These are phyloP conservation scores for Squalus acanthias DNA, from an alignment of 2,797 vertebrate species.

Conservation along the genomic window DNA sequence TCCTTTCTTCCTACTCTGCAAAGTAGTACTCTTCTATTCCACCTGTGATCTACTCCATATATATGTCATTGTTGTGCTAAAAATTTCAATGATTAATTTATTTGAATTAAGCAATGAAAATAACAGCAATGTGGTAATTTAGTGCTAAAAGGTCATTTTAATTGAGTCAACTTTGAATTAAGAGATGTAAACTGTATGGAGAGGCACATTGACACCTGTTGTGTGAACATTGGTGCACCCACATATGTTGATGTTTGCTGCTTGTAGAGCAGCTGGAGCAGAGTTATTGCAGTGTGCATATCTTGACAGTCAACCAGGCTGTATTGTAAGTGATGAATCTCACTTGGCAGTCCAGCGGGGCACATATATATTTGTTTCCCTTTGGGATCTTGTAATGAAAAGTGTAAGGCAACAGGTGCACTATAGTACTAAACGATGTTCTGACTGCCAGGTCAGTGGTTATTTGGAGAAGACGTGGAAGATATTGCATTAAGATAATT, in stretches of 20 bases:
- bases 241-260: background rate
- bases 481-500: background rate
- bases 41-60: too few relatives aligned
- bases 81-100: background rate
- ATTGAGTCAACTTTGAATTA: too few relatives aligned
- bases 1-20: background rate
- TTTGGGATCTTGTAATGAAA: too few relatives aligned
- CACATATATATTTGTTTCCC: too few relatives aligned
- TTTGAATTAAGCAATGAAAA: background rate
- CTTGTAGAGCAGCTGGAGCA: background rate
- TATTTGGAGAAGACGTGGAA: background rate
- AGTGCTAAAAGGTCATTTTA: too few relatives aligned
- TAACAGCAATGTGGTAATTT: background rate
- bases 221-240: background rate
- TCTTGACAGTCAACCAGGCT: background rate
- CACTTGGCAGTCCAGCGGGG: too few relatives aligned
- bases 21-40: background rate
- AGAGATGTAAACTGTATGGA: too few relatives aligned
- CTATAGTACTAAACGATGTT: too few relatives aligned
- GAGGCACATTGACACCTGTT: background rate
- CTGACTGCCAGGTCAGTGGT: background rate
- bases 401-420: too few relatives aligned
- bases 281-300: background rate
- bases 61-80: too few relatives aligned
- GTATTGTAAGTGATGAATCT: background rate